A percentile compares a stretch with the other conserved stretches of the same genome.
These are phyloP conservation scores for Drosophila helvetica DNA, from an alignment of 2,888 invertebrate genomes.

Conservation along the genomic window DNA sequence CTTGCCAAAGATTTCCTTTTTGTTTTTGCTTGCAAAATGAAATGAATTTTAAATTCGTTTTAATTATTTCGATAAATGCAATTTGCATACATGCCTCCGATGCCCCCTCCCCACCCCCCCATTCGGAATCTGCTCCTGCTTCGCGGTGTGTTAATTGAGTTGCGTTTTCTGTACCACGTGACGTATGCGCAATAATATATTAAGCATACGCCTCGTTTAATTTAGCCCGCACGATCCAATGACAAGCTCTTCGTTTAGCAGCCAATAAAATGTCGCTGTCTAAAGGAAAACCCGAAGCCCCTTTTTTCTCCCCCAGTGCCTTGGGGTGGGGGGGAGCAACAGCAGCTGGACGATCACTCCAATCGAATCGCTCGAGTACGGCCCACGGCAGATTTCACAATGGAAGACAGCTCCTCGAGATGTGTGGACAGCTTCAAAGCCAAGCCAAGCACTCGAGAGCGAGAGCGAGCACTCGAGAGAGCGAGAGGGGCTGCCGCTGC, in stretches of 20 bases:
- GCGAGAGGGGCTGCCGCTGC: conserved; percentile 17
- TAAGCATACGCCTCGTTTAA: conserved; percentile 61
- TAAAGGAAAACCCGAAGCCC: neutral
- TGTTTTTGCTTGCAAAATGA: conserved; percentile 31
- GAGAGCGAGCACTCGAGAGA: conserved; percentile 28
- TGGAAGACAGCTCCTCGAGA: conserved; percentile 51
- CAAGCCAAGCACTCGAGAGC: conserved; percentile 27
- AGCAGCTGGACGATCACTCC: conserved; percentile 63
- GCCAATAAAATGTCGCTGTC: conserved; percentile 33
- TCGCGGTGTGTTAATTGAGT: conserved; percentile 59
- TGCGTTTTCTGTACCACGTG: conserved; percentile 55
- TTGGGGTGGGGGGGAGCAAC: neutral
- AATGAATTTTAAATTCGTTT: conserved; percentile 27
- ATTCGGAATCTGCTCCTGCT: neutral
- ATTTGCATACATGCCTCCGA: conserved; percentile 21
- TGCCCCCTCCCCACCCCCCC: too few species aligned
- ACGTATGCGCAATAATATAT: conserved; percentile 65
- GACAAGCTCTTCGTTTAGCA: conserved; percentile 51
- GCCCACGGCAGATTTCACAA: conserved; percentile 77
- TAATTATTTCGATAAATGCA: conserved; percentile 51
- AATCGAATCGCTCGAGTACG: conserved; percentile 23
- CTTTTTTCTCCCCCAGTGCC: neutral
- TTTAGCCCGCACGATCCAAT: conserved; percentile 34
- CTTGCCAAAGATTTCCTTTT: conserved; percentile 26
- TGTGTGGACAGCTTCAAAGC: conserved; percentile 35